A percentile compares a stretch with the other conserved stretches of the same genome.
Conservation (phyloP, 2,113 vertebrate genomes). For the Stomatorhinus ivindoensis region DNA sequence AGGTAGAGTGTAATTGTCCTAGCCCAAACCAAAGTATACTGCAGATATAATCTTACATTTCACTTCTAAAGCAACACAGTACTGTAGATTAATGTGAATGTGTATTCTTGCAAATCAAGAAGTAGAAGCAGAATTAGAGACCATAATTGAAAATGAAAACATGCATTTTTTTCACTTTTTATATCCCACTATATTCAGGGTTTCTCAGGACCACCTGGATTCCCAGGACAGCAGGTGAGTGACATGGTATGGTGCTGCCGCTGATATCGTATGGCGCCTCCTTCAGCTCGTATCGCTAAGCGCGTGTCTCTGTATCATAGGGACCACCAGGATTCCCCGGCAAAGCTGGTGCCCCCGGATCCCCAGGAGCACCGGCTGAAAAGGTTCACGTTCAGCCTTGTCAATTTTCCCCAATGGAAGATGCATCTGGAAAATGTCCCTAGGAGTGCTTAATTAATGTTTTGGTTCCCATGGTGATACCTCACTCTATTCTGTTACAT, state of each 20-base stretch:
- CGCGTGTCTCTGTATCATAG: conserved; percentile 44
- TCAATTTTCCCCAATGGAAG: background rate
- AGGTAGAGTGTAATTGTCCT: no score
- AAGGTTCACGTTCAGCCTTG: conserved; percentile 58
- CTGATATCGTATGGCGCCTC: background rate
- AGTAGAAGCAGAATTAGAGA: background rate
- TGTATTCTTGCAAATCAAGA: no score
- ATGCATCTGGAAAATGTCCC: background rate
- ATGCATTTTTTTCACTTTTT: background rate
- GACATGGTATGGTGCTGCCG: background rate
- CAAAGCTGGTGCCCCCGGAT: conserved; percentile 71
- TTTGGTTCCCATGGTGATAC: background rate
- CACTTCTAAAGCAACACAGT: background rate
- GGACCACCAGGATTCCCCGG: conserved; percentile 78
- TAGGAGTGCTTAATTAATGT: background rate
- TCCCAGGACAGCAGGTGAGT: conserved; percentile 81
- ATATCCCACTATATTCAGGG: conserved; percentile 58
- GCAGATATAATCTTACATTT: background rate
- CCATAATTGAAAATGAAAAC: background rate
- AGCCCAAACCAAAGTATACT: background rate
- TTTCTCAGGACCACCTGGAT: conserved; percentile 84
- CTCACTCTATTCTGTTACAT: background rate
- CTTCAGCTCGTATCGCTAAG: background rate
- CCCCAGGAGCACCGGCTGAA: conserved; percentile 71
- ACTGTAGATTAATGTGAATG: background rate